These are phyloP conservation scores for Siniperca undulata DNA, from an alignment of 2,797 vertebrate species.

Conservation along the genomic window DNA sequence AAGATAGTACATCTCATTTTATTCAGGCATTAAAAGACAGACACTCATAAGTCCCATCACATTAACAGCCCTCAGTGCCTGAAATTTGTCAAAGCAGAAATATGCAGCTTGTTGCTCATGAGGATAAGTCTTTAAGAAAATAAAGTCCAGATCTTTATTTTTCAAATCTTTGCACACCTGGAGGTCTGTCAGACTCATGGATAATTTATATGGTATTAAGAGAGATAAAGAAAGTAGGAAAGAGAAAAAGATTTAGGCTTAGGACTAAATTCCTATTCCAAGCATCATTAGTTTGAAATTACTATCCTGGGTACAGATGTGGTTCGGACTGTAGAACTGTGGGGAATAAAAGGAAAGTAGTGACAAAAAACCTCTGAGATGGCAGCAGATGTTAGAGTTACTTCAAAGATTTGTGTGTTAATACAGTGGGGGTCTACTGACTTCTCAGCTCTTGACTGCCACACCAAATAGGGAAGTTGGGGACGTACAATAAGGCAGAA, in stretches of 20 bases:
- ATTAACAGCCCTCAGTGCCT: conserved; percentile 14
- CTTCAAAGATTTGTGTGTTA: conserved; percentile 67
- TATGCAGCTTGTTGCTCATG: conserved; percentile 18
- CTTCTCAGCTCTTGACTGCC: conserved; percentile 27
- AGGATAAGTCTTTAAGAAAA: conserved; percentile 7
- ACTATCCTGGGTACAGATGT: conserved; percentile 37
- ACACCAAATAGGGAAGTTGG: conserved; percentile 5
- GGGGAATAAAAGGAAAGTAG: conserved; percentile 21
- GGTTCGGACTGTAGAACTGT: conserved; percentile 15
- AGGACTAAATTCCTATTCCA: conserved; percentile 59
- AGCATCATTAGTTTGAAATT: conserved; percentile 72
- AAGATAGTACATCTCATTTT: conserved; percentile 21
- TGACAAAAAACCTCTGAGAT: conserved; percentile 50
- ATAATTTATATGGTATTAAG: not conserved
- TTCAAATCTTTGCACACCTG: conserved; percentile 11
- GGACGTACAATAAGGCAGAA: conserved; percentile 38
- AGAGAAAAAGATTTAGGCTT: conserved; percentile 4
- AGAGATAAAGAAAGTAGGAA: not conserved
- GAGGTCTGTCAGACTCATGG: conserved; percentile 12
- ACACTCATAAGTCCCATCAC: conserved; percentile 13
- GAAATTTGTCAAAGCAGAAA: conserved; percentile 35
- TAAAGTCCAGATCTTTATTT: conserved; percentile 7
- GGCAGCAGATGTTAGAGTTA: conserved; percentile 53
- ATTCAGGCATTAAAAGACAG: conserved; percentile 10
- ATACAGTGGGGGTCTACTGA: conserved; percentile 44